Evolutionary conservation across 2,113 vertebrate species (phyloP).

Genomic region (Pycnonotus jocosus): DNA sequence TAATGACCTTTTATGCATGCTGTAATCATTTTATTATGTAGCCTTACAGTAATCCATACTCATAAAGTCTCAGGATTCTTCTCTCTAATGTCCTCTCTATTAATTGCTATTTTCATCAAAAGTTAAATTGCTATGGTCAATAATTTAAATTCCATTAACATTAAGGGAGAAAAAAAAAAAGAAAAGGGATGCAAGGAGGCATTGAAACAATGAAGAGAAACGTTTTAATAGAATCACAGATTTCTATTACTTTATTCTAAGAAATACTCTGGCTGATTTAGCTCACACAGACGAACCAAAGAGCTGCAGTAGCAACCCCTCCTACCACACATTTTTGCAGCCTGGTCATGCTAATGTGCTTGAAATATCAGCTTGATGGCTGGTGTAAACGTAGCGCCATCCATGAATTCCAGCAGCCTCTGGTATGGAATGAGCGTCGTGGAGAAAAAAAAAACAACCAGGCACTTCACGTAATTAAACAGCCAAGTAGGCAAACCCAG

Average conservation of each 20-base stretch:
- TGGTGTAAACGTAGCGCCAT: not conserved
- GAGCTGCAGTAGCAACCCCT: not conserved
- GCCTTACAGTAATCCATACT: constrained; percentile 31
- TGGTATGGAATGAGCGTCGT: accelerated
- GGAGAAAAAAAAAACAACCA: not conserved
- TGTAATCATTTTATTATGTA: constrained; percentile 1
- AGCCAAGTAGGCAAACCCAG: constrained; percentile 49
- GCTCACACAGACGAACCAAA: not conserved
- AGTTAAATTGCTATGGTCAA: not conserved
- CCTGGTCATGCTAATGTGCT: not conserved
- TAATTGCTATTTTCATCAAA: constrained; percentile 35
- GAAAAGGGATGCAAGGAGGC: not conserved
- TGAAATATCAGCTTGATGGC: not conserved
- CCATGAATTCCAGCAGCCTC: not conserved
- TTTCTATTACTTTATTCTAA: not conserved
- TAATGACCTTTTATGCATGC: constrained; percentile 2
- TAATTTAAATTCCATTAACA: not conserved
- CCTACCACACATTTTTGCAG: not conserved
- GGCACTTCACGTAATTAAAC: constrained; percentile 53
- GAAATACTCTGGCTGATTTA: not conserved
- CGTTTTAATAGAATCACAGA: not conserved
- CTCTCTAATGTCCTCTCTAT: constrained; percentile 11
- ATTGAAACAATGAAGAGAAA: not conserved
- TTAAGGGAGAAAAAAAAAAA: not conserved
- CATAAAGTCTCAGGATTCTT: not conserved